These are phyloP conservation scores for Parapsyche elsis DNA, from an alignment of 1,140 invertebrate species.

Conservation along the genomic window DNA sequence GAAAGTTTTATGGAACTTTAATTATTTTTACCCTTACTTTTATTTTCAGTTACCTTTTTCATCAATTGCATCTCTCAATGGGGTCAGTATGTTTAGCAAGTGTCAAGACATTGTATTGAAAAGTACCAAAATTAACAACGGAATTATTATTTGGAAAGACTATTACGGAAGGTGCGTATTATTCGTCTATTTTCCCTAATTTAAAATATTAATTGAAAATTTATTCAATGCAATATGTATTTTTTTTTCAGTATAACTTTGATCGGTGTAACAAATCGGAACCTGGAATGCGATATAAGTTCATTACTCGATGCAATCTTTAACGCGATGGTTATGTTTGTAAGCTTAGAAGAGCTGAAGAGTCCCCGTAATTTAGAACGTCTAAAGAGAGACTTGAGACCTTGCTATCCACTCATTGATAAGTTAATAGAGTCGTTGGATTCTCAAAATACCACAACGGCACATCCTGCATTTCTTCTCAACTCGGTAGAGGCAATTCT, in stretches of 20 bases:
- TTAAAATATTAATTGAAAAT: slow-evolving; percentile 12
- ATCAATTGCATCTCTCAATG: slow-evolving; percentile 76
- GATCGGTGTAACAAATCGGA: slow-evolving; percentile 75
- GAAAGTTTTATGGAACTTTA: neutral
- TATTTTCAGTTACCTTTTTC: slow-evolving; percentile 75
- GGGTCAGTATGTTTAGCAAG: slow-evolving; percentile 77
- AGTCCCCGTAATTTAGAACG: slow-evolving; percentile 81
- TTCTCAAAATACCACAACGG: slow-evolving; percentile 69
- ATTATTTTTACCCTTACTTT: slow-evolving; percentile 30
- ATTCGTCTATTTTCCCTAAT: slow-evolving; percentile 9
- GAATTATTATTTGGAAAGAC: slow-evolving; percentile 75
- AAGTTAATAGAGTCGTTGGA: slow-evolving; percentile 78
- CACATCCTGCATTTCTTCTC: slow-evolving; percentile 71
- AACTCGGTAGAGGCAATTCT: slow-evolving; percentile 75
- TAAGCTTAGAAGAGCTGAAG: slow-evolving; percentile 81
- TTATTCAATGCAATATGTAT: slow-evolving; percentile 35
- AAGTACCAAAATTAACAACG: slow-evolving; percentile 72
- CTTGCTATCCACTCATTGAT: slow-evolving; percentile 80
- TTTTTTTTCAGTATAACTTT: slow-evolving; percentile 70
- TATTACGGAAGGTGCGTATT: slow-evolving; percentile 69
- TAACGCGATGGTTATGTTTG: slow-evolving; percentile 79
- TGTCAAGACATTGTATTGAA: slow-evolving; percentile 72
- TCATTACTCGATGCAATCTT: slow-evolving; percentile 78
- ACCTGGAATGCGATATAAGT: slow-evolving; percentile 71
- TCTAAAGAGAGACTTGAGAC: slow-evolving; percentile 81